Conservation (phyloP, 92 coral and sea anemone genomes). For the Palythoa caribaeorum region DNA sequence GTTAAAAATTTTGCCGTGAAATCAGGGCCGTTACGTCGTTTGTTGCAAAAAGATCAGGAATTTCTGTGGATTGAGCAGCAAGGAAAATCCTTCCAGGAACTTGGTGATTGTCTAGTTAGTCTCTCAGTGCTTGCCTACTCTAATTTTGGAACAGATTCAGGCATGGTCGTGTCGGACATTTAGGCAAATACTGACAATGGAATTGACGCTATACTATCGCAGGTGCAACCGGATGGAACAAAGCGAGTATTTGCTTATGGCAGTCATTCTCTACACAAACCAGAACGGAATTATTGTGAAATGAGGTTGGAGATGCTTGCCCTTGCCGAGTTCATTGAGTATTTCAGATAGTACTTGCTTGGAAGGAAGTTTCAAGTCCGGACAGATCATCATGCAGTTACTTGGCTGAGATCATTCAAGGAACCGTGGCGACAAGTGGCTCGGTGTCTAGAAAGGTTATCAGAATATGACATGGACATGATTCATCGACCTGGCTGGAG, state of each 20-base stretch:
- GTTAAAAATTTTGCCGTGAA: conserved; percentile 24
- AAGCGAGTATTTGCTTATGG: too few species aligned
- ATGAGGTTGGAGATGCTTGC: too few species aligned
- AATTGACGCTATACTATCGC: too few species aligned
- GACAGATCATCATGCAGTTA: neutral
- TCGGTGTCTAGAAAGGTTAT: neutral
- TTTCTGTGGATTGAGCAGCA: conserved; percentile 46
- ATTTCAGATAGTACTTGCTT: neutral
- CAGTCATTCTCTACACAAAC: too few species aligned
- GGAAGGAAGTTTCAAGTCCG: neutral
- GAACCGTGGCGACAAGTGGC: neutral
- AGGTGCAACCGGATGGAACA: too few species aligned
- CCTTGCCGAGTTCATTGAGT: too few species aligned
- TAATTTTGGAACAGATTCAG: conserved; percentile 56
- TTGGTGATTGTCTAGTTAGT: conserved; percentile 10
- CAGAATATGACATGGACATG: neutral
- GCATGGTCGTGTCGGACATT: conserved; percentile 60
- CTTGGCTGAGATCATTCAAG: neutral
- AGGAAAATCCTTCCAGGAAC: conserved; percentile 47
- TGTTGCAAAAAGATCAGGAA: conserved; percentile 7
- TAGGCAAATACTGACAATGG: conserved; percentile 53
- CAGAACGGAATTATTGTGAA: too few species aligned
- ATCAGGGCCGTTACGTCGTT: conserved; percentile 37
- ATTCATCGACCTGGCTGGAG: neutral
- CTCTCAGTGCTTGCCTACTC: conserved; percentile 55